Evolutionary conservation across 2,888 invertebrate genomes (phyloP).

Genomic region (Nephrotoma appendiculata): DNA sequence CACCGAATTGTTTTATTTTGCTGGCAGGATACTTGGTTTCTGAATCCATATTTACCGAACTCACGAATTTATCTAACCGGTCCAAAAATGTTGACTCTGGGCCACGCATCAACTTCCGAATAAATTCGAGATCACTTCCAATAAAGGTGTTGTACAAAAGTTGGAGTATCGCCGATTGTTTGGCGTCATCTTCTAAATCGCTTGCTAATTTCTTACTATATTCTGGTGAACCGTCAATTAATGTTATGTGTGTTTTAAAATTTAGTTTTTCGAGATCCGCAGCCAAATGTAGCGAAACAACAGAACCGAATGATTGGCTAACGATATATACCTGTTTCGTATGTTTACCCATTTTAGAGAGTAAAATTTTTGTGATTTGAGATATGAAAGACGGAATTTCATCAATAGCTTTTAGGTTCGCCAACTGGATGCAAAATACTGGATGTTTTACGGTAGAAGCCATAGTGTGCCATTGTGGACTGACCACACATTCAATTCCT

Average conservation of each 20-base stretch:
- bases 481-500: conserved; percentile 51
- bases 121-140: not conserved
- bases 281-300: conserved; percentile 64
- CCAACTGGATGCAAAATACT: conserved; percentile 23
- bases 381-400: conserved; percentile 13
- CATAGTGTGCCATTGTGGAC: conserved; percentile 27
- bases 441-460: conserved; percentile 19
- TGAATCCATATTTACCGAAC: conserved; percentile 25
- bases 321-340: conserved; percentile 55
- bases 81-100: not conserved
- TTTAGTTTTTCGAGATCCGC: conserved; percentile 53
- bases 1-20: conserved; percentile 30
- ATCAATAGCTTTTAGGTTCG: conserved; percentile 19
- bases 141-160: not conserved
- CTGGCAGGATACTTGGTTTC: conserved; percentile 29
- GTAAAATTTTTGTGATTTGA: not conserved
- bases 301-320: conserved; percentile 83
- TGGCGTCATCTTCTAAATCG: conserved; percentile 16
- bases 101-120: not conserved
- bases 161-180: not conserved
- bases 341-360: conserved; percentile 20
- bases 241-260: conserved; percentile 43
- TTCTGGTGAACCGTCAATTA: conserved; percentile 72
- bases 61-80: conserved; percentile 17
- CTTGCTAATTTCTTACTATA: conserved; percentile 39